These are phyloP conservation scores for Ophioderma brevispina DNA, from an alignment of 35 echinoderm and acorn worm species.

Conservation along the genomic window DNA sequence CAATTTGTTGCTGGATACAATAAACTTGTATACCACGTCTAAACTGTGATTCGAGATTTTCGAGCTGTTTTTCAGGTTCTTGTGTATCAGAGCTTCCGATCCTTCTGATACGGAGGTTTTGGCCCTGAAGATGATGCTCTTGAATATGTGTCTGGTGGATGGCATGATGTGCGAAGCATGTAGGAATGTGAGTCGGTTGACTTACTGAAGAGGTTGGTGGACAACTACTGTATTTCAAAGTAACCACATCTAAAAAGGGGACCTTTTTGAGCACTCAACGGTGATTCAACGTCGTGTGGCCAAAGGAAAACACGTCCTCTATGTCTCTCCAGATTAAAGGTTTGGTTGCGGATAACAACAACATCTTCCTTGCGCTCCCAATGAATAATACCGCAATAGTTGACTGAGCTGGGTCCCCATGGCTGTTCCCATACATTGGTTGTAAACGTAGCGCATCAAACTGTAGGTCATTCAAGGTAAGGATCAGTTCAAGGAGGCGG, in stretches of 20 bases:
- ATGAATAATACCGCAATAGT: too few relatives aligned
- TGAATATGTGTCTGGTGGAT: conserved; percentile 41
- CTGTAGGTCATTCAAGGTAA: conserved; percentile 27
- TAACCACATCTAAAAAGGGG: conserved; percentile 15
- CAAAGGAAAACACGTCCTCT: conserved; percentile 31
- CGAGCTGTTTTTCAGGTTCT: neutral
- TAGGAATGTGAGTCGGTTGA: conserved; percentile 22
- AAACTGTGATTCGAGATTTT: neutral
- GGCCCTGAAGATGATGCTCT: conserved; percentile 6
- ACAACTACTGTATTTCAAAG: too few relatives aligned
- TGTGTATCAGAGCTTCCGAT: conserved; percentile 15
- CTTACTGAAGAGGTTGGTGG: conserved; percentile 28
- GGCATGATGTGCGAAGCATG: conserved; percentile 22
- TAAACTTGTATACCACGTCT: neutral
- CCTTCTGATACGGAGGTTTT: neutral
- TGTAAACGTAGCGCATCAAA: neutral
- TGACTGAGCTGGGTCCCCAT: neutral
- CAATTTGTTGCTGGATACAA: neutral
- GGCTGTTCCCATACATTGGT: neutral
- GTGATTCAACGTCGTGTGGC: neutral
- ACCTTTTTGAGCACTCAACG: neutral
- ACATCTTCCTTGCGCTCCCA: too few relatives aligned
- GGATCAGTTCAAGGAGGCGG: conserved; percentile 16
- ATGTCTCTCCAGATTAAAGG: conserved; percentile 16
- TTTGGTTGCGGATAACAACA: too few relatives aligned